A percentile compares a stretch with the other conserved stretches of the same genome.
Evolutionary conservation across 2,113 vertebrate species (phyloP).

Genomic region (Brachypodius melanocephalos): DNA sequence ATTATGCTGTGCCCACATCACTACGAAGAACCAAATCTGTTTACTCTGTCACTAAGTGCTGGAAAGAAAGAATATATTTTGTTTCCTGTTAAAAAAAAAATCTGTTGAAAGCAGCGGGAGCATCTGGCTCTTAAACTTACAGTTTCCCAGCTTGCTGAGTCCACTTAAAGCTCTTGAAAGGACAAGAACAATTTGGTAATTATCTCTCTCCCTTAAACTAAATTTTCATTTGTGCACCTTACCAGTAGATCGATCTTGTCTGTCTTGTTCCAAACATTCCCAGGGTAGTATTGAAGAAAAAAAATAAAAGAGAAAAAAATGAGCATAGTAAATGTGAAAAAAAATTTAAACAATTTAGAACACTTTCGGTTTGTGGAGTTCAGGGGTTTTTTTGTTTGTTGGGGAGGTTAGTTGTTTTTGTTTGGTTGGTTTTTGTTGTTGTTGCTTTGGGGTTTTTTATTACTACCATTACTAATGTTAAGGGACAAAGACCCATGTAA

Average conservation of each 20-base stretch:
- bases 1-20: neutral
- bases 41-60: neutral
- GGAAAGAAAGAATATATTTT: neutral
- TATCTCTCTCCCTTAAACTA: neutral
- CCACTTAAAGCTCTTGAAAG: neutral
- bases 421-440: neutral
- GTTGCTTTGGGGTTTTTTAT: neutral
- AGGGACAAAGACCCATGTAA: neutral
- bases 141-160: neutral
- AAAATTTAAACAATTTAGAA: neutral
- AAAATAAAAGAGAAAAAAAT: neutral
- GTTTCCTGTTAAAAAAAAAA: neutral
- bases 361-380: neutral
- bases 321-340: neutral
- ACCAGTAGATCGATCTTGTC: fast-evolving
- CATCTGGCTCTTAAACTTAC: neutral
- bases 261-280: neutral
- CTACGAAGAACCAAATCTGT: neutral
- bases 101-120: slow-evolving; percentile 1
- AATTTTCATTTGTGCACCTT: neutral
- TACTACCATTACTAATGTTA: neutral
- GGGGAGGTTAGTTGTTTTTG: neutral
- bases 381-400: neutral
- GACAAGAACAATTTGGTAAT: neutral
- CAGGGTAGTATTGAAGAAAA: neutral